Conservation (phyloP, 2,113 vertebrate species). For the Cettia cetti region DNA sequence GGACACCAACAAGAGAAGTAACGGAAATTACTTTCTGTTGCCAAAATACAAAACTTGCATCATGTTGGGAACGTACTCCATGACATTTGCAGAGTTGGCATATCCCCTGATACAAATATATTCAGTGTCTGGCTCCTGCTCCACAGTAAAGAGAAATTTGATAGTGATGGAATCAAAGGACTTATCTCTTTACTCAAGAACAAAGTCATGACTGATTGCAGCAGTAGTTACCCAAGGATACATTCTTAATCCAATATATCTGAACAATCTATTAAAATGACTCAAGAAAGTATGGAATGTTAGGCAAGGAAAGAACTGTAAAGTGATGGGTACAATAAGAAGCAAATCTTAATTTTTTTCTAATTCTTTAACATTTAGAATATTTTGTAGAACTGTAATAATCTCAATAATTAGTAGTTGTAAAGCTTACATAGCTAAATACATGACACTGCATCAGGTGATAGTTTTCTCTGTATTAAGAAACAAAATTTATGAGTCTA, state of each 20-base stretch:
- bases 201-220: neutral
- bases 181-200: neutral
- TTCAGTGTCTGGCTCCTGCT: neutral
- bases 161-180: neutral
- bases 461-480: neutral
- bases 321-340: neutral
- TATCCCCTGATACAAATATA: neutral
- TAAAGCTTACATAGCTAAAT: neutral
- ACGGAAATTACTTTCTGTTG: neutral
- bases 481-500: neutral
- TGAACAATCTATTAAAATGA: neutral
- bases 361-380: neutral
- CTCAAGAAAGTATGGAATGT: neutral
- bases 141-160: neutral
- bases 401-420: neutral
- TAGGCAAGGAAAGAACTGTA: neutral
- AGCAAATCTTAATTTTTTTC: neutral
- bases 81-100: neutral
- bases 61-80: neutral
- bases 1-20: neutral
- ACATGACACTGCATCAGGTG: neutral
- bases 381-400: neutral
- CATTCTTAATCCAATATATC: neutral
- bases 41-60: neutral
- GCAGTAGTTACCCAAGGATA: neutral